Base-by-base conservation (phyloP, 2,113 vertebrate species). In the Rostratula benghalensis region DNA sequence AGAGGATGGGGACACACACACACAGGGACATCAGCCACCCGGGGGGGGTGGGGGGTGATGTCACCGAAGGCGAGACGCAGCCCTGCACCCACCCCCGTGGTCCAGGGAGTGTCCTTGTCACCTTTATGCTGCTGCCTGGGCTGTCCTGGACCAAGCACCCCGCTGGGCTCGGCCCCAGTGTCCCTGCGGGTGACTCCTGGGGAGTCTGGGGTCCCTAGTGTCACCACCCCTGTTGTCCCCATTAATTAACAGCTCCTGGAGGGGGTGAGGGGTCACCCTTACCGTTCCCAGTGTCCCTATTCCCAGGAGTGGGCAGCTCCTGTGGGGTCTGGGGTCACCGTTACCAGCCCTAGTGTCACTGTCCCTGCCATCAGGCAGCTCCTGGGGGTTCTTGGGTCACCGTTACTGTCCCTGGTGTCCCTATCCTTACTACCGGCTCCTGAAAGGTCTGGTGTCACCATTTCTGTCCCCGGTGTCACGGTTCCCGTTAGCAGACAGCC, bases 41-140 rank as follows among this genome's bases (percentile, higher is more conserved):
- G 27, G 51, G 27, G 16, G 48, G 22, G 12, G 27, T 23, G 13
- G 27, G 51, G 27, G 16, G 48, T 10, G 12, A 51, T 23, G 13
- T 79, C 69, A 51, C 56, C 43, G 20, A 48, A 13, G 35, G 41
- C 11, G 11, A 7, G 41, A 18, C 41, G 27, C 15, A 33, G 9
- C 5, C 22, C 51, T 2, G 6, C 3, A 6, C 22, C 15, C 51
- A 24, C 22, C 39, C 41, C 3, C 3, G 5, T 11, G 23, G 9
- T 11, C 4, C 41, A 1, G 4, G 33, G 31, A 45, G 25, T 6
- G 25, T 13, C 73, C 19, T 35, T 30, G 33, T 46, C 54, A n/a
- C 24, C 1, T 1, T 10, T 31, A 45, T 2, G 4, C 53, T 8
- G 9, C 19, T 30, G 46, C 24, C 33, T 19, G 31, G 45, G 10